phyloP scores from a whole-genome alignment of 1,140 invertebrate genomes.

The Steinernema khuongi region DNA sequence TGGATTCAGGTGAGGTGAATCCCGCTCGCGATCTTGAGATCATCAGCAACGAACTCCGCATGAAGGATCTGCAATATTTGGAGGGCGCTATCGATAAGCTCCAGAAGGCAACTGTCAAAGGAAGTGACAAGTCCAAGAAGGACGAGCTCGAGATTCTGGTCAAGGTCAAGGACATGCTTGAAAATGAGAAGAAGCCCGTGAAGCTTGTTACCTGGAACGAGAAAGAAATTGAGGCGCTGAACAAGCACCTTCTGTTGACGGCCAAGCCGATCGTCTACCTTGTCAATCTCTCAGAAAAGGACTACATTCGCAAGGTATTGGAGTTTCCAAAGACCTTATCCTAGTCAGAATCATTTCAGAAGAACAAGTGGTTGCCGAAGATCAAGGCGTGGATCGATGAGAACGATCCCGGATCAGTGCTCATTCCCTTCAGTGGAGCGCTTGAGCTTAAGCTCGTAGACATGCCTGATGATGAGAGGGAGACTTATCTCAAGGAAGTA shows the following conservation, averaged over 20 bases:
- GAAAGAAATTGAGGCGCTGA: constrained; percentile 86
- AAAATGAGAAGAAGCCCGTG: constrained; percentile 85
- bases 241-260: constrained; percentile 93
- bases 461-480: constrained; percentile 73
- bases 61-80: constrained; percentile 83
- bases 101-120: constrained; percentile 77
- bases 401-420: constrained; percentile 80
- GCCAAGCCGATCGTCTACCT: constrained; percentile 95
- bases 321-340: constrained; percentile 62
- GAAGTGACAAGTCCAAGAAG: constrained; percentile 89
- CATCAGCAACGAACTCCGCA: constrained; percentile 84
- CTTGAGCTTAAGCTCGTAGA: constrained; percentile 81
- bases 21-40: constrained; percentile 92
- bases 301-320: constrained; percentile 93
- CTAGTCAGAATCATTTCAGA: constrained; percentile 23
- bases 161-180: constrained; percentile 78
- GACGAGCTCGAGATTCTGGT: constrained; percentile 69
- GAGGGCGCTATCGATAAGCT: constrained; percentile 75
- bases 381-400: constrained; percentile 98
- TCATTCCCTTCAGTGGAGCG: constrained; percentile 74
- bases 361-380: constrained; percentile 75
- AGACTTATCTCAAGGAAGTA: constrained; percentile 73
- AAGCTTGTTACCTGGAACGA: constrained; percentile 85
- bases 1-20: constrained; percentile 77
- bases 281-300: constrained; percentile 93